These are phyloP conservation scores for Perognathus longimembris DNA, from an alignment of 2,113 vertebrate genomes.

Conservation along the genomic window DNA sequence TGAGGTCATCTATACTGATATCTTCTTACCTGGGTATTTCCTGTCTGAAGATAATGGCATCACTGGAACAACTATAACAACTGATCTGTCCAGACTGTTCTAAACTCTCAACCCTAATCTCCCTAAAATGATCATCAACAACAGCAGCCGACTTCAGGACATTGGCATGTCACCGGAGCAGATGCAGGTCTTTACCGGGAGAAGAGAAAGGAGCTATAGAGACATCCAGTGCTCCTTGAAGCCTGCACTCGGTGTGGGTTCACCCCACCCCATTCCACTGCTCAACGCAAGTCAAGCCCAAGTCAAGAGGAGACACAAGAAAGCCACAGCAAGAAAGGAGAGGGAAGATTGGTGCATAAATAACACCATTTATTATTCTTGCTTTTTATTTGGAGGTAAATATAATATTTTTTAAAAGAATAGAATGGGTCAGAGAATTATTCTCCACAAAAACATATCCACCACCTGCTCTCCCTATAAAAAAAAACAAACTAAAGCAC, in stretches of 20 bases:
- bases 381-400: not conserved
- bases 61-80: not conserved
- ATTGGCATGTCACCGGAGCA: not conserved
- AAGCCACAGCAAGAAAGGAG: not conserved
- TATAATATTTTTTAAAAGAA: not conserved
- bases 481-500: slow-evolving; percentile 20
- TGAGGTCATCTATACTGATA: not conserved
- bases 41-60: not conserved
- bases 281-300: not conserved
- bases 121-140: not conserved
- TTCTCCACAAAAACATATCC: slow-evolving; percentile 3
- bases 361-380: not conserved
- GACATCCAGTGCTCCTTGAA: not conserved
- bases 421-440: not conserved
- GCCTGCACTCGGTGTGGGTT: not conserved
- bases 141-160: not conserved
- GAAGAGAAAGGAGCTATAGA: not conserved
- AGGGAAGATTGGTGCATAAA: not conserved
- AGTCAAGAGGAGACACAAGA: not conserved
- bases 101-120: not conserved
- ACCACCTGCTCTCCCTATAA: not conserved
- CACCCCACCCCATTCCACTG: not conserved
- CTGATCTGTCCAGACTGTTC: not conserved
- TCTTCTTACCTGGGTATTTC: not conserved
- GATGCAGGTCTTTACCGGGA: not conserved